Conservation (phyloP, 2,113 vertebrate genomes). For the Oryzias javanicus region DNA sequence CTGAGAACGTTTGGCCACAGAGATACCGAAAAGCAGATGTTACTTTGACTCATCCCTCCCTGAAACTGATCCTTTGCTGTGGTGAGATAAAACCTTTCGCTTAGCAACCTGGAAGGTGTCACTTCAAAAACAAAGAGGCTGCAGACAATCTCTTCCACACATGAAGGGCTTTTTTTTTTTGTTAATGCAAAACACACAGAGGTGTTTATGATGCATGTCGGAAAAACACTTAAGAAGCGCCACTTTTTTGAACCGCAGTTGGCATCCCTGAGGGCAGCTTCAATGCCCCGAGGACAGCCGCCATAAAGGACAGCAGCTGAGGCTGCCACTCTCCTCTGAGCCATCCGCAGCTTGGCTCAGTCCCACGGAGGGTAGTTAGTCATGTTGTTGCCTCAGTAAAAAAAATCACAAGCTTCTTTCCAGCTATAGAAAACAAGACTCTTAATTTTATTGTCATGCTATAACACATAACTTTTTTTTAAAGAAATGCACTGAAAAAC, state of each 20-base stretch:
- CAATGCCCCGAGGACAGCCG: conserved; percentile 42
- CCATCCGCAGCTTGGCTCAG: conserved; percentile 29
- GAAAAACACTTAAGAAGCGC: conserved; percentile 62
- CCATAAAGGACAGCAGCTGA: conserved; percentile 65
- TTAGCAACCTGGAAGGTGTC: no score
- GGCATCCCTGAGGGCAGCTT: conserved; percentile 33
- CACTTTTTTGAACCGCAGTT: conserved; percentile 40
- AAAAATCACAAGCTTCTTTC: conserved; percentile 50
- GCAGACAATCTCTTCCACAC: not conserved
- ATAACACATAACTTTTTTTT: not conserved
- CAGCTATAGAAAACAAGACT: conserved; percentile 27
- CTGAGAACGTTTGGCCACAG: no score
- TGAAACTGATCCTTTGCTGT: no score
- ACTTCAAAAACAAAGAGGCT: no score
- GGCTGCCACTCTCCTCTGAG: conserved; percentile 53
- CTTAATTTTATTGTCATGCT: conserved; percentile 29
- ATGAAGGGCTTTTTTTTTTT: conserved; percentile 24
- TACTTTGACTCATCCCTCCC: no score
- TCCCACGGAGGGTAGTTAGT: conserved; percentile 33
- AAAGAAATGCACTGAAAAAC: conserved; percentile 14
- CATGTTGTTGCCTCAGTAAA: conserved; percentile 62
- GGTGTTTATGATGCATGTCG: conserved; percentile 19
- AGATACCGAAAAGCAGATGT: no score
- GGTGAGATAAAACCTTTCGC: no score
- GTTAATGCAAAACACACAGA: conserved; percentile 34